These are phyloP conservation scores for Alligator mississippiensis DNA, from an alignment of 2,113 vertebrate genomes.

Conservation along the genomic window DNA sequence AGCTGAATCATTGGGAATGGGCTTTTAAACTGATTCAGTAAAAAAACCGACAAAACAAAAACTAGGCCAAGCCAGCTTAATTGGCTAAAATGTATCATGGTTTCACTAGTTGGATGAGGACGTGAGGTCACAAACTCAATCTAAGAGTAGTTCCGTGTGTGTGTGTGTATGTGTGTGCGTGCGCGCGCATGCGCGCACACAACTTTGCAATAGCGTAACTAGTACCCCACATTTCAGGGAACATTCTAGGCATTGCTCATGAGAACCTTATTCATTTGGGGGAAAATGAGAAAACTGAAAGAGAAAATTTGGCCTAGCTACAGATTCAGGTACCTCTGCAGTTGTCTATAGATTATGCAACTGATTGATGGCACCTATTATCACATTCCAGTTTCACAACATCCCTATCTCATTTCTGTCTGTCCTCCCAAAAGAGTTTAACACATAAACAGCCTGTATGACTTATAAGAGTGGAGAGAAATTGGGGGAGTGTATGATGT, in stretches of 20 bases:
- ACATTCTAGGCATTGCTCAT: neutral
- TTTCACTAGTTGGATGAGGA: too few relatives aligned
- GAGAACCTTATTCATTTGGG: slow-evolving; percentile 28
- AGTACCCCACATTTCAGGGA: neutral
- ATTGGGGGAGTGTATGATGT: too few relatives aligned
- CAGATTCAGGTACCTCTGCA: neutral
- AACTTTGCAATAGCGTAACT: neutral
- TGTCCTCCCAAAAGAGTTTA: accelerated
- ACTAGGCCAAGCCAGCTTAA: too few relatives aligned
- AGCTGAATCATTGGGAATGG: neutral
- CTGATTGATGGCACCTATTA: neutral
- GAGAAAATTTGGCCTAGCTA: neutral
- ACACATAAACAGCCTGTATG: neutral
- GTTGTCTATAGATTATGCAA: neutral
- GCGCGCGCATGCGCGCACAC: neutral
- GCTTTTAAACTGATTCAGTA: too few relatives aligned
- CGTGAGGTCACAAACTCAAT: too few relatives aligned
- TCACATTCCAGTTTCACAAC: accelerated
- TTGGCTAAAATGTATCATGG: too few relatives aligned
- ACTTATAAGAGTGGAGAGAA: neutral
- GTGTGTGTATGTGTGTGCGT: too few relatives aligned
- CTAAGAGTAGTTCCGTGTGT: too few relatives aligned
- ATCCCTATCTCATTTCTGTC: accelerated
- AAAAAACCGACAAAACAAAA: too few relatives aligned
- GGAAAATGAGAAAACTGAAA: slow-evolving; percentile 28